Conservation (phyloP, 1,140 invertebrate genomes). For the Calephelis virginiensis region DNA sequence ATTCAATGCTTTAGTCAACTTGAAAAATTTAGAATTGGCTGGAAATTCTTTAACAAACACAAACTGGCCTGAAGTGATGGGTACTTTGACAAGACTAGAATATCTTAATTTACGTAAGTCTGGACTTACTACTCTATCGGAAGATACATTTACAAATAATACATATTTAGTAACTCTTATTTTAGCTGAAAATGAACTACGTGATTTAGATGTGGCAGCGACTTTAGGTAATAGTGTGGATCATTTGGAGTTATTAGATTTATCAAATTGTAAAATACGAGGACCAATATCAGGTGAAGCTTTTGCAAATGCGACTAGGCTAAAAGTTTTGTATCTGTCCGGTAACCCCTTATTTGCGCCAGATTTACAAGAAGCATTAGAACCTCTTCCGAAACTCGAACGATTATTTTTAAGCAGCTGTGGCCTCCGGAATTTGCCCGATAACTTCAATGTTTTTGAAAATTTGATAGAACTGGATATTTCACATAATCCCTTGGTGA, state of each 20-base stretch:
- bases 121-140: slow-evolving; percentile 80
- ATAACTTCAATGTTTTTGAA: slow-evolving; percentile 83
- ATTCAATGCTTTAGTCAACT: slow-evolving; percentile 79
- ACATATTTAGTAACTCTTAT: slow-evolving; percentile 82
- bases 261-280: slow-evolving; percentile 84
- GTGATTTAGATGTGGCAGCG: slow-evolving; percentile 81
- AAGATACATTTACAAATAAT: slow-evolving; percentile 83
- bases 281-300: slow-evolving; percentile 83
- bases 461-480: slow-evolving; percentile 84
- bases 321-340: slow-evolving; percentile 82
- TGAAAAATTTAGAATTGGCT: slow-evolving; percentile 82
- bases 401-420: slow-evolving; percentile 84
- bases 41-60: slow-evolving; percentile 80
- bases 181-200: slow-evolving; percentile 83
- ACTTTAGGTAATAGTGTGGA: slow-evolving; percentile 83
- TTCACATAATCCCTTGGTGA: slow-evolving; percentile 83
- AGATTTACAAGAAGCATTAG: slow-evolving; percentile 83
- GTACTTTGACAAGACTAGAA: slow-evolving; percentile 80
- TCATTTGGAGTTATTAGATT: slow-evolving; percentile 83
- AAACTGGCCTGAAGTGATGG: slow-evolving; percentile 81
- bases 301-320: slow-evolving; percentile 83
- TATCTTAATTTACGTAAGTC: slow-evolving; percentile 82
- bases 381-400: slow-evolving; percentile 82
- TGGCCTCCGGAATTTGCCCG: slow-evolving; percentile 80
- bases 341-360: slow-evolving; percentile 84